phyloP scores from a whole-genome alignment of 2,888 invertebrate genomes.

The Idaea biselata region DNA sequence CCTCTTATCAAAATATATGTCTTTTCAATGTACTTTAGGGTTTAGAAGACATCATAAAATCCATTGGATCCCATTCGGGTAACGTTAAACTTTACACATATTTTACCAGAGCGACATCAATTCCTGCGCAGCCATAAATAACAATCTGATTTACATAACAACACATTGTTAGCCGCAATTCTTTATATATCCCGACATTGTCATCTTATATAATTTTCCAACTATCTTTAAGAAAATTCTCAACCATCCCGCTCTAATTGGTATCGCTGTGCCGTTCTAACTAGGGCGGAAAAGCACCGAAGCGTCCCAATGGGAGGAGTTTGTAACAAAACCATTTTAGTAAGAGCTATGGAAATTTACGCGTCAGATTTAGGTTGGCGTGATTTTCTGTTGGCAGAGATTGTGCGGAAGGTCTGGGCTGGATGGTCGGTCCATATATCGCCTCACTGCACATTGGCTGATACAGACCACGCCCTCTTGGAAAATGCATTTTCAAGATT shows the following conservation, averaged over 20 bases:
- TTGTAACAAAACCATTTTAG: conserved; percentile 43
- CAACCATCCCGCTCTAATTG: conserved; percentile 60
- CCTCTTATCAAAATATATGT: background rate
- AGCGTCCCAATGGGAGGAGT: conserved; percentile 75
- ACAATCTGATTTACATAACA: conserved; percentile 72
- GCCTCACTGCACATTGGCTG: conserved; percentile 80
- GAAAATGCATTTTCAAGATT: conserved; percentile 79
- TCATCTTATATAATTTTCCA: conserved; percentile 66
- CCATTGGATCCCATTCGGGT: conserved; percentile 15
- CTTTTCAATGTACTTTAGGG: background rate
- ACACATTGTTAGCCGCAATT: conserved; percentile 62
- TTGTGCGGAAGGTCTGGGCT: conserved; percentile 41
- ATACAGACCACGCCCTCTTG: conserved; percentile 72
- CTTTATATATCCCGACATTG: conserved; percentile 66
- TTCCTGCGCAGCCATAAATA: conserved; percentile 70
- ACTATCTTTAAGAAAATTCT: conserved; percentile 77
- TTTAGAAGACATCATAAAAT: background rate
- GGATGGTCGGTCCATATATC: conserved; percentile 70
- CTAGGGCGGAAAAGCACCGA: conserved; percentile 55
- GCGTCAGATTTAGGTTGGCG: conserved; percentile 37
- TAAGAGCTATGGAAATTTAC: conserved; percentile 56
- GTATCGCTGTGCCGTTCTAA: conserved; percentile 49
- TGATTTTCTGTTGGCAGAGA: conserved; percentile 34
- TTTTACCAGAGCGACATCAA: conserved; percentile 58
- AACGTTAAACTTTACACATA: conserved; percentile 58